phyloP scores from a whole-genome alignment of 2,113 vertebrate genomes.

The Leptodactylus fuscus region DNA sequence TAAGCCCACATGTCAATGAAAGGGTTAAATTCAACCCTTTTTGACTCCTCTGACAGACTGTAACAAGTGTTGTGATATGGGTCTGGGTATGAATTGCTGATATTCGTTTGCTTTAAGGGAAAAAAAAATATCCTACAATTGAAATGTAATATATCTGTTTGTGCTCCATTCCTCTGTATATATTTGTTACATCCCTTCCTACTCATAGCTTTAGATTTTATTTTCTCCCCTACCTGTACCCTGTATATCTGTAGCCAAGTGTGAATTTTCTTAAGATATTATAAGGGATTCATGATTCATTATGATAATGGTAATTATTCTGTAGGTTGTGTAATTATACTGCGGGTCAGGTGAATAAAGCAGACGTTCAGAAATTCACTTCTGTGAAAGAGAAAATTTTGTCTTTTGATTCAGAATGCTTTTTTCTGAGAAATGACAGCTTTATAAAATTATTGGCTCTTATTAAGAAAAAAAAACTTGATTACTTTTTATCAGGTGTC shows the following conservation, averaged over 20 bases:
- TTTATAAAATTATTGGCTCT: slow-evolving; percentile 74
- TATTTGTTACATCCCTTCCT: too few species aligned
- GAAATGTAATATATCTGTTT: not conserved
- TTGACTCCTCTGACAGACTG: too few species aligned
- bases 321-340: slow-evolving; percentile 35
- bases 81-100: too few species aligned
- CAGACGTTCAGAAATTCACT: slow-evolving; percentile 11
- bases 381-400: slow-evolving; percentile 67
- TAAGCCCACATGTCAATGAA: too few species aligned
- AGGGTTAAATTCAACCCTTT: too few species aligned
- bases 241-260: not conserved
- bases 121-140: too few species aligned
- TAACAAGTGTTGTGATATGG: too few species aligned
- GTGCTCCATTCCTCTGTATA: too few species aligned
- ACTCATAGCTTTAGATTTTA: not conserved
- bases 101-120: too few species aligned
- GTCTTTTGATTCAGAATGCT: slow-evolving; percentile 26
- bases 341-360: slow-evolving; percentile 28
- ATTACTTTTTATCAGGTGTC: slow-evolving; percentile 83
- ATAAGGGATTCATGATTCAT: slow-evolving; percentile 21
- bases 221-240: not conserved
- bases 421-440: slow-evolving; percentile 56
- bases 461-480: slow-evolving; percentile 75
- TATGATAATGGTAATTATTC: slow-evolving; percentile 35
- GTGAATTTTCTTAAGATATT: slow-evolving; percentile 36